Evolutionary conservation across 2,888 invertebrate species (phyloP).

Genomic region (Zootermopsis nevadensis): DNA sequence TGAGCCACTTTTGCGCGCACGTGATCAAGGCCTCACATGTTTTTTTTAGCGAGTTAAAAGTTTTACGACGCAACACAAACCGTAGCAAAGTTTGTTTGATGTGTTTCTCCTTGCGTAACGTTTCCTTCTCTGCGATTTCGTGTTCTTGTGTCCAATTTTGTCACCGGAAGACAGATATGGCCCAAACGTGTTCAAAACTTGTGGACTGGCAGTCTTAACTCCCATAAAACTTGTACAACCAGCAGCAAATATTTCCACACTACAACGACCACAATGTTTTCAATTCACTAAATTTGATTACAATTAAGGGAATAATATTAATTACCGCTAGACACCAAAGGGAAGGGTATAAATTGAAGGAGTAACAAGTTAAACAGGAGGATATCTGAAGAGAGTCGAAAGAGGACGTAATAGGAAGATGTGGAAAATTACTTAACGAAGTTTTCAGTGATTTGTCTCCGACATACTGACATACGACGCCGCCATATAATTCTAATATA

Average conservation of each 20-base stretch:
- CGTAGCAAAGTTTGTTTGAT: conserved; percentile 37
- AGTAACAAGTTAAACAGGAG: too few species aligned
- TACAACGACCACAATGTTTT: not conserved
- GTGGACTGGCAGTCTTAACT: conserved; percentile 14
- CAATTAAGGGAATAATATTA: too few species aligned
- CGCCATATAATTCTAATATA: too few species aligned
- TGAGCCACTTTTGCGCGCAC: conserved; percentile 16
- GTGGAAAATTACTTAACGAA: too few species aligned
- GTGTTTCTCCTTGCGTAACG: conserved; percentile 20
- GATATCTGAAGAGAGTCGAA: too few species aligned
- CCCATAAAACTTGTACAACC: conserved; percentile 5
- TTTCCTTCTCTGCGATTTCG: not conserved
- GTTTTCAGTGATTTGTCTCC: too few species aligned
- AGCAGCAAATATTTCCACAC: not conserved
- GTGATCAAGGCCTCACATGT: conserved; percentile 21
- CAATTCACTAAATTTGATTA: too few species aligned
- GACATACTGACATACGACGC: too few species aligned
- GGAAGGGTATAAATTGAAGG: too few species aligned
- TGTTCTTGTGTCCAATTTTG: conserved; percentile 17
- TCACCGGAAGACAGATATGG: conserved; percentile 35
- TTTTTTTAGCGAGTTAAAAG: conserved; percentile 37
- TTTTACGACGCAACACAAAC: conserved; percentile 27
- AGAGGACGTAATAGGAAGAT: too few species aligned
- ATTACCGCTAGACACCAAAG: too few species aligned
- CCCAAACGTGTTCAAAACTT: conserved; percentile 3